phyloP scores from a whole-genome alignment of 2,888 invertebrate species.

The Polymixis lichenea region DNA sequence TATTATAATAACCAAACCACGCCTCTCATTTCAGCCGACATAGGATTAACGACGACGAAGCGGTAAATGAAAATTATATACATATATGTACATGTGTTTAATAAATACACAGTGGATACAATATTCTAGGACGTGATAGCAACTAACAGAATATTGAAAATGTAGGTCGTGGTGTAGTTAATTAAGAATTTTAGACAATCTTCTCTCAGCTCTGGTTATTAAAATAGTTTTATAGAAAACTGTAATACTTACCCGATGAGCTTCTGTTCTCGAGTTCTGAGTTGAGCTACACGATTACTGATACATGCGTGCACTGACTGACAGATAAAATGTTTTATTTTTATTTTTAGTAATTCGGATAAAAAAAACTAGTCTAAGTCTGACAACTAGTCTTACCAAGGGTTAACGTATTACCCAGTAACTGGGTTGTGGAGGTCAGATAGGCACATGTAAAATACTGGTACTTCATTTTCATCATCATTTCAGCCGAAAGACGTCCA shows the following conservation, averaged over 20 bases:
- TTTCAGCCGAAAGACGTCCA: no score
- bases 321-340: no score
- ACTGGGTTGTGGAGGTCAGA: no score
- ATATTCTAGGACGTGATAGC: neutral
- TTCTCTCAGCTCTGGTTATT: neutral
- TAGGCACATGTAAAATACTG: no score
- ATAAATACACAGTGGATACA: neutral
- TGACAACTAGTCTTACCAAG: no score
- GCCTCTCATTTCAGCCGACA: constrained; percentile 4
- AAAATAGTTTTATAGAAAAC: neutral
- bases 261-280: no score
- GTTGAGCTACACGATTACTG: no score
- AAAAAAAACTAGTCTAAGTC: no score
- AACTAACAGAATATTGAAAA: neutral
- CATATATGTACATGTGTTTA: neutral
- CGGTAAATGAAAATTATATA: constrained; percentile 46
- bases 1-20: constrained; percentile 15
- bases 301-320: no score
- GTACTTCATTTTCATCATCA: no score
- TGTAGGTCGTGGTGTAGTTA: neutral
- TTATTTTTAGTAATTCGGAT: no score
- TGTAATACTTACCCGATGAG: neutral
- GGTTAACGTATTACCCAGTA: no score
- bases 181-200: neutral
- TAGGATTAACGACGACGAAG: constrained; percentile 30